phyloP scores from a whole-genome alignment of 2,888 invertebrate genomes.

The Muscina levida region DNA sequence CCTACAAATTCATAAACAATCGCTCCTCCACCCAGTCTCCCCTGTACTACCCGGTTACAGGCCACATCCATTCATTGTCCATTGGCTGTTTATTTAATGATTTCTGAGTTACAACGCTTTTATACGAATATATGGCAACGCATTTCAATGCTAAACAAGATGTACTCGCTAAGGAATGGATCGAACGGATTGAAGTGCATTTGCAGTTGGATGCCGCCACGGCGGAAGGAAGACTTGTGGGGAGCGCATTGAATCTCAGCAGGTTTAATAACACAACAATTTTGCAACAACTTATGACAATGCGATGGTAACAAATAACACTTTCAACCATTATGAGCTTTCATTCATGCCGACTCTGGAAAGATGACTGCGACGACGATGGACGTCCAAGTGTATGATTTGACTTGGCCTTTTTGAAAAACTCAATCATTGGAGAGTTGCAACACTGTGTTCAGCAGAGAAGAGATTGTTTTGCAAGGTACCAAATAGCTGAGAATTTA shows the following conservation, averaged over 20 bases:
- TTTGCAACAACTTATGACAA: constrained; percentile 78
- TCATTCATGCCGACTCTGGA: constrained; percentile 63
- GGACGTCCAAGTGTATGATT: constrained; percentile 21
- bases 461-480: constrained; percentile 20
- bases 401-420: constrained; percentile 67
- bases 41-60: too few relatives aligned
- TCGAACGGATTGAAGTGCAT: constrained; percentile 4
- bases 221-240: constrained; percentile 41
- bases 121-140: constrained; percentile 66
- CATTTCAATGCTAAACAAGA: constrained; percentile 61
- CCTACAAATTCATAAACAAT: constrained; percentile 68
- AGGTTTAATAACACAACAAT: constrained; percentile 77
- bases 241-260: constrained; percentile 72
- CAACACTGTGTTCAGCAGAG: background rate
- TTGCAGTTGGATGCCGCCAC: constrained; percentile 18
- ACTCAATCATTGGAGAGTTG: constrained; percentile 56
- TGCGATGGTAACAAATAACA: constrained; percentile 66
- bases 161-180: constrained; percentile 45
- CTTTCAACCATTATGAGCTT: constrained; percentile 65
- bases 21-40: constrained; percentile 16
- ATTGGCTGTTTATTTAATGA: constrained; percentile 73
- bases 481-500: constrained; percentile 74
- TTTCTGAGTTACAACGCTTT: constrained; percentile 76
- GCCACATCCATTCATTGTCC: background rate
- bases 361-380: constrained; percentile 8